A percentile compares a stretch with the other conserved stretches of the same genome.
Evolutionary conservation across 2,113 vertebrate species (phyloP).

Genomic region (Taurulus bubalis): DNA sequence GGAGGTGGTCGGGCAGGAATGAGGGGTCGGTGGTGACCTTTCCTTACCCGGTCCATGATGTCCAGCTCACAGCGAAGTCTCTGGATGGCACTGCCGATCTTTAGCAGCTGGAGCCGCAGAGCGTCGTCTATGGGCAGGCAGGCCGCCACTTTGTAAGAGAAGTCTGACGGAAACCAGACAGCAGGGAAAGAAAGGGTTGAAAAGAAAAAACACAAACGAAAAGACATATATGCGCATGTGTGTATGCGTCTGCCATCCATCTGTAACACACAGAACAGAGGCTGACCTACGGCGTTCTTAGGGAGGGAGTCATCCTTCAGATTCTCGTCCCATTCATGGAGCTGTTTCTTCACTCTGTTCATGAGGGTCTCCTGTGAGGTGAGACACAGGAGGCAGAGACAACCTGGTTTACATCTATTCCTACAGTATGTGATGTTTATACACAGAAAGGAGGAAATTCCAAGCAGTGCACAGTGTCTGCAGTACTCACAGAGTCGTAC

Average conservation of each 20-base stretch:
- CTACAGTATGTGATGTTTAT: conserved; percentile 8
- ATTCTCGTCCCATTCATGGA: conserved; percentile 98
- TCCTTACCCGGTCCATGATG: conserved; percentile 96
- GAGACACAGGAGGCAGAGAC: conserved; percentile 58
- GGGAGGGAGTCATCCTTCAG: conserved; percentile 97
- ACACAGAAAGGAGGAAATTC: background rate
- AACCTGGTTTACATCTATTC: conserved; percentile 34
- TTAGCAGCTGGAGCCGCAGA: conserved; percentile 92
- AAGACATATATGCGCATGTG: background rate
- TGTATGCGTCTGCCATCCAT: conserved; percentile 17
- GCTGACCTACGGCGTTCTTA: conserved; percentile 92
- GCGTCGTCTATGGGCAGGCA: conserved; percentile 96
- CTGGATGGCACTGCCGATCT: conserved; percentile 96
- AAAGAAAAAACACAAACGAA: conserved; percentile 39
- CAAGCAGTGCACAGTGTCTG: background rate
- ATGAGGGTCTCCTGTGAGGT: conserved; percentile 93
- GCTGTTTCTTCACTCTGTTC: conserved; percentile 95
- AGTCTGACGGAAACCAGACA: conserved; percentile 85
- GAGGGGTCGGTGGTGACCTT: background rate
- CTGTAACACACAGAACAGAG: conserved; percentile 42
- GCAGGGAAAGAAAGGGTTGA: conserved; percentile 29
- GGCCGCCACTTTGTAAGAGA: conserved; percentile 97
- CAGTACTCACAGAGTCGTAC: conserved; percentile 94
- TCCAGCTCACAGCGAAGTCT: conserved; percentile 96
- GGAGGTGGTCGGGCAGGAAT: background rate